phyloP scores from a whole-genome alignment of 2,113 vertebrate species.

The Ophthalmolycus amberensis region DNA sequence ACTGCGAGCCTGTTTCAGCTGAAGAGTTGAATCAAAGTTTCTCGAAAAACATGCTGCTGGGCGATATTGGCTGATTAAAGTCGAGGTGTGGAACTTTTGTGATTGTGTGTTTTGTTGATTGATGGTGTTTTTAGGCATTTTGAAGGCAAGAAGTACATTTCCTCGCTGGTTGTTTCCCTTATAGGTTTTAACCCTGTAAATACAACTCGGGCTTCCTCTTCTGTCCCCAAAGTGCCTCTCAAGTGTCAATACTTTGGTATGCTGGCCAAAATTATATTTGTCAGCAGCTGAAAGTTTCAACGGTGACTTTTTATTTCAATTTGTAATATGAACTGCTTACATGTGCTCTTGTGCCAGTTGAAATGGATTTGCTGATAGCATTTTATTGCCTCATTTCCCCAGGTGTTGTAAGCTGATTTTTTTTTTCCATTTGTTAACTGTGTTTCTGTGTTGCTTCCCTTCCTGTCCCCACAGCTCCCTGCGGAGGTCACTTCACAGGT shows the following conservation, averaged over 20 bases:
- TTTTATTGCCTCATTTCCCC: slow-evolving; percentile 56
- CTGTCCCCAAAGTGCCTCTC: slow-evolving; percentile 34
- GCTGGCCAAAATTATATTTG: slow-evolving; percentile 32
- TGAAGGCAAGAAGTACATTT: slow-evolving; percentile 40
- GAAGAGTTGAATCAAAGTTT: slow-evolving; percentile 6
- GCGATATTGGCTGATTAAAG: slow-evolving; percentile 22
- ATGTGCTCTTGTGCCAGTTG: slow-evolving; percentile 30
- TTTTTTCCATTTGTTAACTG: slow-evolving; percentile 58
- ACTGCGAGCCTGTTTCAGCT: slow-evolving; percentile 15
- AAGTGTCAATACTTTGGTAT: slow-evolving; percentile 40
- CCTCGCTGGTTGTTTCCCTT: neutral
- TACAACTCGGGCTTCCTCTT: slow-evolving; percentile 1
- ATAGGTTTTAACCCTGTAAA: slow-evolving; percentile 22
- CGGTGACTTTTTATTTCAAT: slow-evolving; percentile 46
- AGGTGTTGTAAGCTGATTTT: slow-evolving; percentile 41
- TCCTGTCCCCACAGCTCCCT: slow-evolving; percentile 87
- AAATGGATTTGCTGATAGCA: slow-evolving; percentile 50
- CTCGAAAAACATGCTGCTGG: slow-evolving; percentile 18
- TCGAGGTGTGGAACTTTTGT: slow-evolving; percentile 25
- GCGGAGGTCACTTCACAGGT: slow-evolving; percentile 94
- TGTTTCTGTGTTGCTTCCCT: slow-evolving; percentile 46
- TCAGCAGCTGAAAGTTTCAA: slow-evolving; percentile 54
- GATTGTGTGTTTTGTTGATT: slow-evolving; percentile 42
- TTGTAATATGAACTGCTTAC: slow-evolving; percentile 51
- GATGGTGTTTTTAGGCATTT: slow-evolving; percentile 48